A percentile compares a stretch with the other conserved stretches of the same genome.
Conservation (phyloP, 2,113 vertebrate genomes). For the Barbus barbus region DNA sequence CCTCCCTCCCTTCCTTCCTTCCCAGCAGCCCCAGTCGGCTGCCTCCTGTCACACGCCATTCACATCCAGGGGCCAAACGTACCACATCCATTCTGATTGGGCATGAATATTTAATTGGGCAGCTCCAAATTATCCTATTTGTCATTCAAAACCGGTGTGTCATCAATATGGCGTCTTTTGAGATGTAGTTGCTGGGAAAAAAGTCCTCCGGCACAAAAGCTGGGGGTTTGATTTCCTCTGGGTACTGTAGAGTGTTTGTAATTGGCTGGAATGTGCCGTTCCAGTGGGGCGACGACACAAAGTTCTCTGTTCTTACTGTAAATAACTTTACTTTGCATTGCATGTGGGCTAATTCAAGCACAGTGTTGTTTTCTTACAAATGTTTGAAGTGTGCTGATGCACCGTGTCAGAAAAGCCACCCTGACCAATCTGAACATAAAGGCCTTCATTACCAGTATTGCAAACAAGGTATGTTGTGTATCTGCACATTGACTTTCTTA, state of each 20-base stretch:
- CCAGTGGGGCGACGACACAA: background rate
- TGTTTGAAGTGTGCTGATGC: conserved; percentile 89
- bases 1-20: conserved; percentile 4
- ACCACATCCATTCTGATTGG: conserved; percentile 68
- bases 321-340: conserved; percentile 3
- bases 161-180: conserved; percentile 63
- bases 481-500: background rate
- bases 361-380: conserved; percentile 59
- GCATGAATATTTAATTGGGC: conserved; percentile 74
- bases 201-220: conserved; percentile 43
- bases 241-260: conserved; percentile 38
- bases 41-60: conserved; percentile 51
- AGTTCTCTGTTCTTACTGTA: conserved; percentile 23
- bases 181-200: conserved; percentile 46
- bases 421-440: conserved; percentile 87
- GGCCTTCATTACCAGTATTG: conserved; percentile 84
- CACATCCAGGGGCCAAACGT: conserved; percentile 48
- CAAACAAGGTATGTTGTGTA: conserved; percentile 78
- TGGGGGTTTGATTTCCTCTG: conserved; percentile 37
- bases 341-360: background rate
- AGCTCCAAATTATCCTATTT: conserved; percentile 65
- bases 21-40: conserved; percentile 35
- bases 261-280: conserved; percentile 23
- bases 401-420: conserved; percentile 89
- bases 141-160: conserved; percentile 69